A percentile compares a stretch with the other conserved stretches of the same genome.
Conservation (phyloP, 2,888 invertebrate genomes). For the Leptura quadrifasciata region DNA sequence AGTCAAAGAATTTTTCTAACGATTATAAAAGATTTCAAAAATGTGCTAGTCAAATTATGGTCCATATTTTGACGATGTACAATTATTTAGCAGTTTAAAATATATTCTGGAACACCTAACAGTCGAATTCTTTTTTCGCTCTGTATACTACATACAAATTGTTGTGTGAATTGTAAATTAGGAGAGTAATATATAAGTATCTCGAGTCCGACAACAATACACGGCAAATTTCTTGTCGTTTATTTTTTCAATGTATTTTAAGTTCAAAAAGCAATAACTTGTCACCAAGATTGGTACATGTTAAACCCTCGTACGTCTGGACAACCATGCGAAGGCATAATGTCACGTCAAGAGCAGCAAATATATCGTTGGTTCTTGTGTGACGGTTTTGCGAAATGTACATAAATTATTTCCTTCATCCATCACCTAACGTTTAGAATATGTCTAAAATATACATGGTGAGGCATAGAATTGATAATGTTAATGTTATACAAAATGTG, state of each 20-base stretch:
- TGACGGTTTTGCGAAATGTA: neutral
- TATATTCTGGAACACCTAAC: no score
- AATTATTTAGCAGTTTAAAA: no score
- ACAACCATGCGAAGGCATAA: neutral
- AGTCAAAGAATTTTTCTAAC: no score
- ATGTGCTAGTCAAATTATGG: no score
- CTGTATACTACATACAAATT: no score
- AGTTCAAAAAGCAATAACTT: neutral
- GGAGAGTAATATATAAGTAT: no score
- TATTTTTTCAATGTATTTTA: neutral
- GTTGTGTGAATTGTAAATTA: no score
- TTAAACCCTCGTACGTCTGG: neutral
- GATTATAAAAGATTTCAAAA: no score
- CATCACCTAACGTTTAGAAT: neutral
- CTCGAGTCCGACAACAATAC: no score
- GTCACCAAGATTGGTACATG: neutral
- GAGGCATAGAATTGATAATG: neutral
- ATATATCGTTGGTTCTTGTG: slow-evolving; percentile 2
- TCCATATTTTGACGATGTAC: no score
- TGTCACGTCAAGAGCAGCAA: slow-evolving; percentile 3
- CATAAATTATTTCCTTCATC: neutral
- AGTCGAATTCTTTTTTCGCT: no score
- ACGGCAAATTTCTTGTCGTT: neutral
- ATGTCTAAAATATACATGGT: neutral
- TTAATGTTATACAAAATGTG: no score